These are phyloP conservation scores for Eulimnadia texana DNA, from an alignment of 1,140 invertebrate species.

Conservation along the genomic window DNA sequence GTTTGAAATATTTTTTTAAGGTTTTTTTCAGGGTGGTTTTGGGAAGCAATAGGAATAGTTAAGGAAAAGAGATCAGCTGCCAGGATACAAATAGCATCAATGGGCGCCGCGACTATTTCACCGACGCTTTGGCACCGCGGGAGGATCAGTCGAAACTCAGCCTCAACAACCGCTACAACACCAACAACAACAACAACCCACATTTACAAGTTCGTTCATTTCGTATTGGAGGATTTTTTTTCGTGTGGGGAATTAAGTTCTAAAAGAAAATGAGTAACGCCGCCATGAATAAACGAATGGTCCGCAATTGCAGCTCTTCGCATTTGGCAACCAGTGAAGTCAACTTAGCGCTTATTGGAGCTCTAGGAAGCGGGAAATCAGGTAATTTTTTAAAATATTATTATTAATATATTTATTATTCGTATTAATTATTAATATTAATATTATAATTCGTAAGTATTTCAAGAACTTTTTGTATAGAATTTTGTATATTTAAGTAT, in stretches of 20 bases:
- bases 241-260: too few relatives aligned
- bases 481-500: too few relatives aligned
- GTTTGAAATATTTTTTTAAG: too few relatives aligned
- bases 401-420: too few relatives aligned
- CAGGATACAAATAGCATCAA: neutral
- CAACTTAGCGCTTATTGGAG: slow-evolving; percentile 28
- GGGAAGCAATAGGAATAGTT: neutral
- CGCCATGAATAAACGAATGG: slow-evolving; percentile 1
- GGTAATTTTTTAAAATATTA: slow-evolving; percentile 19
- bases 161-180: neutral
- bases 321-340: slow-evolving; percentile 15
- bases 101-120: neutral
- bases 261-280: neutral
- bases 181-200: neutral
- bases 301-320: slow-evolving; percentile 9
- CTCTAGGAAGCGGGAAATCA: slow-evolving; percentile 28
- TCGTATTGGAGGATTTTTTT: too few relatives aligned
- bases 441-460: too few relatives aligned
- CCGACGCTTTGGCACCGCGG: neutral
- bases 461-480: too few relatives aligned
- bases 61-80: neutral
- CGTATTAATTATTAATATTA: too few relatives aligned
- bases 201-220: neutral
- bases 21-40: neutral
- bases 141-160: neutral